Percentiles rank a stretch among this genome's conserved stretches.
phyloP scores from a whole-genome alignment of 2,113 vertebrate genomes.

The Nipponia nippon region DNA sequence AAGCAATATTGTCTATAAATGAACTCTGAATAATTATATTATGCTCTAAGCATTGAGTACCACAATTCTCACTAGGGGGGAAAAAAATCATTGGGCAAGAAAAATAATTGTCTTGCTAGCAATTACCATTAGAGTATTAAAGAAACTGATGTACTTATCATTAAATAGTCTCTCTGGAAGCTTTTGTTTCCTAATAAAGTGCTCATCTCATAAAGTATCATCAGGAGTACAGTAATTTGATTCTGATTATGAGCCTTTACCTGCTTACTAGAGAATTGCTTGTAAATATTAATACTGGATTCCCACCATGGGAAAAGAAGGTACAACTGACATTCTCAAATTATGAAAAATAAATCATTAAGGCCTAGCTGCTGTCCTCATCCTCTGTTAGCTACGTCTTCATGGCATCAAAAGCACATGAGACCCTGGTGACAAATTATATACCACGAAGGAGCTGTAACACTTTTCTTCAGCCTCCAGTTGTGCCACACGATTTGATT shows the following conservation, averaged over 20 bases:
- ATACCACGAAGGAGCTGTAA: background rate
- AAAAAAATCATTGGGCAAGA: background rate
- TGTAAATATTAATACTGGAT: constrained; percentile 40
- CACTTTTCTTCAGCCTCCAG: background rate
- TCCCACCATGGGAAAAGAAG: background rate
- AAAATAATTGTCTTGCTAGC: constrained; percentile 42
- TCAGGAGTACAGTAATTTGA: constrained; percentile 13
- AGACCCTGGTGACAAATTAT: background rate
- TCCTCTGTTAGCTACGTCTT: background rate
- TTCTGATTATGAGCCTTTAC: constrained; percentile 15
- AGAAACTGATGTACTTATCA: constrained; percentile 1
- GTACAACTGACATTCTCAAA: background rate
- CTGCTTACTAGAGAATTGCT: background rate
- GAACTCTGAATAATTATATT: constrained; percentile 20
- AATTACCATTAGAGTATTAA: constrained; percentile 40
- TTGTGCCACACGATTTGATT: background rate
- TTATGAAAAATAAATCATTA: background rate
- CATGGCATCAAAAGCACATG: background rate
- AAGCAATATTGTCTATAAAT: constrained; percentile 12
- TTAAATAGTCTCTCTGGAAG: constrained; percentile 59
- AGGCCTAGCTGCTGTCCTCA: background rate
- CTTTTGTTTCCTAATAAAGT: constrained; percentile 58
- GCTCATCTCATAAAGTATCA: background rate
- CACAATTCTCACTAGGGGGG: background rate
- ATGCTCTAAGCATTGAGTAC: constrained; percentile 4